Base-by-base conservation (phyloP, 2,797 vertebrate species). In the Megaceryle alcyon region DNA sequence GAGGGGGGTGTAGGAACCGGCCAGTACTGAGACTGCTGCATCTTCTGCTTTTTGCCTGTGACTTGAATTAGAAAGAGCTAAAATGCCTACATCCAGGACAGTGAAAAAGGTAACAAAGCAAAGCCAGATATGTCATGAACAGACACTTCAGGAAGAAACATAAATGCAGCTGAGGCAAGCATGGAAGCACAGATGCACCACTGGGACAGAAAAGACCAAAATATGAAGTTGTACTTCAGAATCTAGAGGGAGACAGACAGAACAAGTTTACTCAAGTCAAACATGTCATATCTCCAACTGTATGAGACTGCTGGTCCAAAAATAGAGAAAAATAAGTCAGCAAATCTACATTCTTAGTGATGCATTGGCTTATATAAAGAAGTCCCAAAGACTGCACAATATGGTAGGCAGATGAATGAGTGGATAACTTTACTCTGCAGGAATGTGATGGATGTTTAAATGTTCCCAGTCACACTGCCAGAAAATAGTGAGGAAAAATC, bases 61-160 rank as follows among this genome's bases (percentile, higher is more conserved):
- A 90, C 90, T 97, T 96, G 84, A 96, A 96, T 84, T 93, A 95
- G 94, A 97, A 95, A 95, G 65, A 90, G 86, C 54, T 81, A 75
- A 95, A 97, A 91, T 75, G 83, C 63, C 93, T 96, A 94, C 80
- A 90, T 92, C 90, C 94, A 92, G 82, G 93, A 96, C 54, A 94
- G 60, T 76, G 82, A 93, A 97, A 97, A 96, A 97, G 82, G 85
- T 95, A 97, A 95, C 81, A 82, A 82, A 97, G 88, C 65, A 96
- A 97, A 96, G 95, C 83, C 94, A 96, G 94, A 94, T 80, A 64
- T 94, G 95, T 96, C 82, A 96, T 90, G 87, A 96, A 95, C 89
- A 95, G 96, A 92, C 69, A 86, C 70, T 92, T 97, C 92, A 97
- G 79, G 80, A 97, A 93, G 85, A 97, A 95, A 93, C 65, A 94